Evolutionary conservation across 2,888 invertebrate species (phyloP).

Genomic region (Mantis religiosa): DNA sequence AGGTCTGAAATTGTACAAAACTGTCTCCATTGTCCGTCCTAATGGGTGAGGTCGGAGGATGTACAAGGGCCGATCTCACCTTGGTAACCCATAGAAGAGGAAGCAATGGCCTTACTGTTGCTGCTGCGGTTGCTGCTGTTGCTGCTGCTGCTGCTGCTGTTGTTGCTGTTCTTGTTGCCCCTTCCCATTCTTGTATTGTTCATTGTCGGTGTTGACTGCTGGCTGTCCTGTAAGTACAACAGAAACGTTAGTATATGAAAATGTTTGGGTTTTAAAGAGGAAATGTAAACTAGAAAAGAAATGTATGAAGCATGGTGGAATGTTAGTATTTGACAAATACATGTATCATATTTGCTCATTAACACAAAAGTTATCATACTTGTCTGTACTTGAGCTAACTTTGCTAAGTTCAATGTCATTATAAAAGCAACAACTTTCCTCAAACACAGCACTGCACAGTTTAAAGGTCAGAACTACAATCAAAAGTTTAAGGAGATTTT

Average conservation of each 20-base stretch:
- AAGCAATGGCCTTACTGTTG: conserved; percentile 1
- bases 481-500: too few relatives aligned
- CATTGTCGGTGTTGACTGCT: conserved; percentile 11
- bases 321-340: neutral
- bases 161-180: conserved; percentile 11
- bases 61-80: conserved; percentile 32
- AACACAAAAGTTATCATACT: too few relatives aligned
- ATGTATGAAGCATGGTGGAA: neutral
- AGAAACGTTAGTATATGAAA: neutral
- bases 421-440: too few relatives aligned
- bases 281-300: neutral
- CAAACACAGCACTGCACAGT: too few relatives aligned
- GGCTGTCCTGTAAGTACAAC: neutral
- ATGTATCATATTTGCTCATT: too few relatives aligned
- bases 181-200: neutral
- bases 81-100: conserved; percentile 21
- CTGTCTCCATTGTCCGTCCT: neutral
- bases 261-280: neutral
- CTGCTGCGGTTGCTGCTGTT: too few relatives aligned
- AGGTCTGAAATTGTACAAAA: neutral
- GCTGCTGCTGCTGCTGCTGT: conserved; percentile 5
- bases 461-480: too few relatives aligned
- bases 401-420: too few relatives aligned
- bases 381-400: too few relatives aligned
- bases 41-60: conserved; percentile 23